Base-by-base conservation (phyloP, 1,140 invertebrate genomes). In the Drosophila carrolli region DNA sequence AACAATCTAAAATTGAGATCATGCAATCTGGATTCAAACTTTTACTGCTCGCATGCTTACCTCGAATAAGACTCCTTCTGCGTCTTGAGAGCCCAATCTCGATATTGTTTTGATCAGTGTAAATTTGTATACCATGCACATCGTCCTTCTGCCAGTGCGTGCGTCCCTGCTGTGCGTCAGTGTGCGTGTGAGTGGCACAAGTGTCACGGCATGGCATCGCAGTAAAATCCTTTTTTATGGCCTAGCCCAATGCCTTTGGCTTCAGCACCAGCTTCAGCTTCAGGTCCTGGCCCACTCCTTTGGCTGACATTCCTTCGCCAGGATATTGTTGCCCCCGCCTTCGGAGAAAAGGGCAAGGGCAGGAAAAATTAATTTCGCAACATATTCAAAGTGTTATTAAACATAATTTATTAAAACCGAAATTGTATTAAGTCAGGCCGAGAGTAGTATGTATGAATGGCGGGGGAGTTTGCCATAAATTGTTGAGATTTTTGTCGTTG, bases 321-420 rank as follows among this genome's bases (percentile, higher is more conserved):
- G 68, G 46, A 65, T 75, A 27, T 67, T 47, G 48, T 27, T 37
- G 4, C 14, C 10, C 10, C 46, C 32, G 8, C 23, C 8, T 41
- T 44, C 61, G 58, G 63, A 44, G 51, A 50, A 29, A 60, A 70
- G 51, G 75, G 59, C 66, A 78, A 56, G 74, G 74, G 66, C 66
- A 68, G 41, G 68, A 78, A 81, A 91, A 91, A 91, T 91, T 91
- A 91, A 91, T 91, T 91, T 88, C 80, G 68, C 81, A 84, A 76
- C 88, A 81, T 90, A 90, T 90, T 90, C 80, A 85, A 89, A 89
- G 84, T 84, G 83, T 91, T 91, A 91, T 91, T 91, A 90, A 91
- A 89, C 88, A 91, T 91, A 91, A 91, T 91, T 91, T 89, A 89
- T 89, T 89, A 89, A 89, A 89, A 89, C 82, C 86, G 81, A 90